Evolutionary conservation across 2,888 invertebrate genomes (phyloP), one percentile per base, ranked within the genome.

Genomic region (Coelopa pilipes): DNA sequence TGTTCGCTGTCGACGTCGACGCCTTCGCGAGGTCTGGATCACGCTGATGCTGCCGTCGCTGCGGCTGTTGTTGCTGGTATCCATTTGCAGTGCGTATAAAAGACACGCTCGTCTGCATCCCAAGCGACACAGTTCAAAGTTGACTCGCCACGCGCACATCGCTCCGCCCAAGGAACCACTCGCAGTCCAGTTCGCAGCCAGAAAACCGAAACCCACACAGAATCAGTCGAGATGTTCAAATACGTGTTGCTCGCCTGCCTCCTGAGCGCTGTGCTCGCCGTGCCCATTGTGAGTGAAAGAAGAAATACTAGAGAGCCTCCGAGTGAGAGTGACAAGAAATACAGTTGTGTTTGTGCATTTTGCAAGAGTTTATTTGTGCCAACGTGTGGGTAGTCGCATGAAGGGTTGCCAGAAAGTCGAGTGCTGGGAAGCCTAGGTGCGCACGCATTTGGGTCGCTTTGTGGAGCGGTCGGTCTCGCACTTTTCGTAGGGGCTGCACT

Each of bases 401-500:
- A n/a, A n/a, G n/a, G n/a, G n/a, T n/a, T n/a, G n/a, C n/a, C n/a
- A n/a, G n/a, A n/a, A n/a, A n/a, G n/a, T n/a, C n/a, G n/a, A n/a
- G n/a, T n/a, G n/a, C n/a, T n/a, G n/a, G n/a, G n/a, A n/a, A n/a
- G n/a, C 17, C 77, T 85, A 88, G 90, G 78, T 89, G 49, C 93
- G 88, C 76, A 91, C 90, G 81, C 93, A 93, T 85, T 91, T 92
- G 81, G 90, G 90, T 45, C 91, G 90, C 83, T 92, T 93, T 46
- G 92, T 92, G 70, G 84, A 80, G 19, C 90, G 89, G 82, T 93
- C 93, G 77, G 89, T 86, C 81, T 91, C 90, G 85, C 93, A 94
- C 76, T 92, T 92, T 83, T 94, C 92, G 76, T 89, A 90, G 0
- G 91, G 83, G 80, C 89, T 90, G 82, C 93, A 94, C 84, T 92